A percentile compares a stretch with the other conserved stretches of the same genome.
Conservation (phyloP, 2,888 invertebrate genomes). For the Hesperia comma region DNA sequence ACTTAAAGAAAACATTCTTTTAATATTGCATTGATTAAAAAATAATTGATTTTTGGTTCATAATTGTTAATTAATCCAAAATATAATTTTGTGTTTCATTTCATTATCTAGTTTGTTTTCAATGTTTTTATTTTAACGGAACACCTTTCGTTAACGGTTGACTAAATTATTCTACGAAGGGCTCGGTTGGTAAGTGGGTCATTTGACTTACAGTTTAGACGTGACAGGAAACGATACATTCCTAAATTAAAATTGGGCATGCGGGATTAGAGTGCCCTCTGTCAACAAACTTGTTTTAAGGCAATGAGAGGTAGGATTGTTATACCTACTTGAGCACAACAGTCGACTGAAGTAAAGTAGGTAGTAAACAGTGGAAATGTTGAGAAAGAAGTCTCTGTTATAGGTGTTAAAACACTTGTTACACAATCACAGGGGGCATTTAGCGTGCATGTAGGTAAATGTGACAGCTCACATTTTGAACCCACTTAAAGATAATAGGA, state of each 20-base stretch:
- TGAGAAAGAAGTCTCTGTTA: conserved; percentile 54
- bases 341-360: conserved; percentile 8
- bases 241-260: conserved; percentile 27
- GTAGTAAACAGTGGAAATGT: conserved; percentile 46
- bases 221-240: conserved; percentile 47
- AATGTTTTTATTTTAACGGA: too few relatives aligned
- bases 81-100: too few relatives aligned
- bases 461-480: conserved; percentile 63
- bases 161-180: conserved; percentile 17
- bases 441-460: conserved; percentile 49
- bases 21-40: too few relatives aligned
- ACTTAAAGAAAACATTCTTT: too few relatives aligned
- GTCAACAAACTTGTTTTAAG: conserved; percentile 38
- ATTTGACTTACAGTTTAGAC: conserved; percentile 43
- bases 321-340: conserved; percentile 47
- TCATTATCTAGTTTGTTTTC: too few relatives aligned
- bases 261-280: conserved; percentile 42
- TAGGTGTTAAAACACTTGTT: conserved; percentile 57
- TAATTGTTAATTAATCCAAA: too few relatives aligned
- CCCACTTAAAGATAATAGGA: conserved; percentile 54
- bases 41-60: too few relatives aligned
- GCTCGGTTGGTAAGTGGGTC: conserved; percentile 36
- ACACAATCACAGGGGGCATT: conserved; percentile 46
- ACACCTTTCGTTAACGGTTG: conserved; percentile 9
- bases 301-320: conserved; percentile 17